Evolutionary conservation across 2,113 vertebrate genomes (phyloP).

Genomic region (Eidolon helvum): DNA sequence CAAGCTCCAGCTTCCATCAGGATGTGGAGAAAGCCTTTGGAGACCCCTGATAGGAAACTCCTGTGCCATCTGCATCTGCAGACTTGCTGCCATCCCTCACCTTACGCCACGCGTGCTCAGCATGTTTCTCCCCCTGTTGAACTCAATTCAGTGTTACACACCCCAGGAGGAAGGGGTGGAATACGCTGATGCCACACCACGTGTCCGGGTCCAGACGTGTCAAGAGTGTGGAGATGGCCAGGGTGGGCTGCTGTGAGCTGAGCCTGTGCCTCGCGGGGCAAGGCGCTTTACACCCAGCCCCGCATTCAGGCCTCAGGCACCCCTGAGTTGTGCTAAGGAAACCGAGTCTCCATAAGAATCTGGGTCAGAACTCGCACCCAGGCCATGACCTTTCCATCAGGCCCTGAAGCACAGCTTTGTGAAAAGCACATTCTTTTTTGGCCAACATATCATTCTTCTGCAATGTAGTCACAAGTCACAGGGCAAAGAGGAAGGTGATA

Average conservation of each 20-base stretch:
- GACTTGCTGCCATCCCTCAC: background rate
- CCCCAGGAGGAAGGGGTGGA: background rate
- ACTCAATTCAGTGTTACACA: background rate
- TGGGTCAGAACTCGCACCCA: too few species aligned
- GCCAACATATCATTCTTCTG: background rate
- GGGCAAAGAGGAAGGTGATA: background rate
- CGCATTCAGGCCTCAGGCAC: background rate
- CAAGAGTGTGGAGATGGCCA: background rate
- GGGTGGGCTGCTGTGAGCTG: background rate
- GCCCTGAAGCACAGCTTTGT: background rate
- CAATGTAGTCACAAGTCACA: background rate
- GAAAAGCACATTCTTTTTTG: background rate
- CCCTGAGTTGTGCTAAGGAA: background rate
- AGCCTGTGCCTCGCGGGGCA: background rate
- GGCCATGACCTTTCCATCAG: background rate
- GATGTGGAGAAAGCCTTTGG: background rate
- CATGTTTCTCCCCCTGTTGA: background rate
- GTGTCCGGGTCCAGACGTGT: background rate
- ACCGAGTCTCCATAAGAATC: background rate
- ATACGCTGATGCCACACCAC: background rate
- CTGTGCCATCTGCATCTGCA: background rate
- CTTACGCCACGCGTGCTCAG: rapidly evolving
- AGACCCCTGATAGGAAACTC: background rate
- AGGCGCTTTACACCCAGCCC: background rate
- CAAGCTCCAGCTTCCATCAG: background rate